Conservation (phyloP, 2,797 vertebrate species). For the Zenarchopterus dispar region DNA sequence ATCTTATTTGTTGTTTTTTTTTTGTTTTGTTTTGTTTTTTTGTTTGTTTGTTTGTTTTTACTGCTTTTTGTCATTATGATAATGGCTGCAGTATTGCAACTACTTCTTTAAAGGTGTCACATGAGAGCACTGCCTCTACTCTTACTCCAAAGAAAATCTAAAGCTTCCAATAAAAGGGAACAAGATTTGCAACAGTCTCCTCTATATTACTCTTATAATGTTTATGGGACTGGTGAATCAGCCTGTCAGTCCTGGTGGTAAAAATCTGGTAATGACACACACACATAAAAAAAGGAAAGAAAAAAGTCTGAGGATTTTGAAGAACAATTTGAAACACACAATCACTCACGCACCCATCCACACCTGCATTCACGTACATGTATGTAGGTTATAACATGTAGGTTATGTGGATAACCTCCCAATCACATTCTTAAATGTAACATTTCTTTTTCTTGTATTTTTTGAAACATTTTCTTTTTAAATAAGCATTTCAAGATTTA, state of each 20-base stretch:
- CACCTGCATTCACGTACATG: conserved; percentile 51
- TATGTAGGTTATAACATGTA: neutral
- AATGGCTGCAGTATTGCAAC: conserved; percentile 40
- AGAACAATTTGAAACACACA: conserved; percentile 71
- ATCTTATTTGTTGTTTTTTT: conserved; percentile 31
- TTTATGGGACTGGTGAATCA: conserved; percentile 55
- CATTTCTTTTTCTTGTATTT: conserved; percentile 71
- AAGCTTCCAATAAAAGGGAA: conserved; percentile 55
- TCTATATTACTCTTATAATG: conserved; percentile 59
- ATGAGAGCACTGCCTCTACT: conserved; percentile 50
- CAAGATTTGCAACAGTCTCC: conserved; percentile 38
- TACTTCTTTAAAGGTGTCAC: conserved; percentile 39
- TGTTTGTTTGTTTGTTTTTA: too few species aligned
- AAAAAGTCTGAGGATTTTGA: conserved; percentile 82
- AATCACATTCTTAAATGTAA: conserved; percentile 83
- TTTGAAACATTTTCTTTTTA: conserved; percentile 72
- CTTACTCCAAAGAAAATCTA: conserved; percentile 42
- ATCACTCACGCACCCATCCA: conserved; percentile 63
- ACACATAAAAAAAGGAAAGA: conserved; percentile 20
- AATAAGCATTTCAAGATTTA: conserved; percentile 77
- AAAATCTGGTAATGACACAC: conserved; percentile 59
- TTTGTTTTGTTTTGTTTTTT: too few species aligned
- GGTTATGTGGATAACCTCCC: conserved; percentile 49
- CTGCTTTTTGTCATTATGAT: conserved; percentile 42
- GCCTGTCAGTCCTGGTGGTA: conserved; percentile 52